Evolutionary conservation across 2,888 invertebrate species (phyloP), one percentile per base, ranked within the genome.

Genomic region (Lissocephala sabroskyi): DNA sequence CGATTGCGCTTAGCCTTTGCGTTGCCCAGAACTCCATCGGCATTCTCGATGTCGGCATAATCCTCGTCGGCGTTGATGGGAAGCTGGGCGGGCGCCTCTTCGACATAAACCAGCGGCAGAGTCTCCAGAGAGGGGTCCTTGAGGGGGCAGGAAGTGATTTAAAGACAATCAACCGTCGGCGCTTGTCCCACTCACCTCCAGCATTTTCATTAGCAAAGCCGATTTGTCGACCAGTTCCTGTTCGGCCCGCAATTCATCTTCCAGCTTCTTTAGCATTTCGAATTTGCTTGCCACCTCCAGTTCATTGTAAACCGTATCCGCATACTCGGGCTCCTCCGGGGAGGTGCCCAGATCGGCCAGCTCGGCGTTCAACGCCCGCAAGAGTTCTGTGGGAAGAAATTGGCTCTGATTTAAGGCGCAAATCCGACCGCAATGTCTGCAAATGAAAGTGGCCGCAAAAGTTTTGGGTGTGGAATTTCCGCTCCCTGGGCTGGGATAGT

Each of bases 1-100:
- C 88, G 86, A 1, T 87, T 86, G 53, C 88, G 83, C 59, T 89
- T 89, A 0, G 76, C 60, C 47, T 81, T 77, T 10, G 62, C 73
- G 18, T 61, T 68, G 0, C 56, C 53, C 2, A 53, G 39, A 26
- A 65, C 36, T 61, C 35, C 47, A 55, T 3, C 40, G 10, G 45
- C 52, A 26, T 61, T 52, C 6, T 66, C 65, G n/a, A 61, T 14
- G 2, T 68, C 65, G 7, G 49, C 50, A 43, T 65, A 64, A n/a
- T 75, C 71, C 2, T 59, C 62, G 7, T 6, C 30, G 13, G 30
- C n/a, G 7, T 23, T 23, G 23, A 7, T 5, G 3, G 23, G 23
- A n/a, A n/a, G n/a, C 3, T 3, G 16, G 19, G 37, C 58, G 26
- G 61, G 49, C 23, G 52, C 64, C 26, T 80, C 81, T 51, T 85